Evolutionary conservation across 1,140 invertebrate genomes (phyloP).

Genomic region (Chrysopa pallens): DNA sequence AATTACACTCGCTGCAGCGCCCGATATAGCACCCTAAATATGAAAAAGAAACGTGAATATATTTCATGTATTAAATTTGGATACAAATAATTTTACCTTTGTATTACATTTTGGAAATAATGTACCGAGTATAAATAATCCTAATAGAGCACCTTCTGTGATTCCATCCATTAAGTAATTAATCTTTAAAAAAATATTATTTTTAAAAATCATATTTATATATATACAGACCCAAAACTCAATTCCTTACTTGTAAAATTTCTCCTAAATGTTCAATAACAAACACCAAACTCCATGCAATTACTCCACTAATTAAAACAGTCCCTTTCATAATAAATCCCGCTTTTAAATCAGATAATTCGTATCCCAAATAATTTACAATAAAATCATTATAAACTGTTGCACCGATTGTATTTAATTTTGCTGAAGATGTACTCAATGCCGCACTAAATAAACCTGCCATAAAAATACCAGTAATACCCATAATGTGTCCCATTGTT

Average conservation of each 20-base stretch:
- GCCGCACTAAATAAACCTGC: constrained; percentile 71
- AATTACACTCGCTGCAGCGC: constrained; percentile 24
- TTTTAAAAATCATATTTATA: constrained; percentile 44
- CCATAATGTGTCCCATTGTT: constrained; percentile 42
- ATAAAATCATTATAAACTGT: not conserved
- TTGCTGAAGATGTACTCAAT: constrained; percentile 69
- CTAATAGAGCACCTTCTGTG: constrained; percentile 62
- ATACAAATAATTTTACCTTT: constrained; percentile 12
- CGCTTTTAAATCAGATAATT: not conserved
- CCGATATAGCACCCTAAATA: constrained; percentile 44
- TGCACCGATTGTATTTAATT: constrained; percentile 68
- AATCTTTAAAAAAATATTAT: constrained; percentile 55
- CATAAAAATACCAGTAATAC: constrained; percentile 63
- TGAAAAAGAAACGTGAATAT: not conserved
- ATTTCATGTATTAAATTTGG: not conserved
- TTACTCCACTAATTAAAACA: no score
- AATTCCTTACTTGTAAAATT: constrained; percentile 15
- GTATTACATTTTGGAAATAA: constrained; percentile 40
- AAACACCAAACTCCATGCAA: constrained; percentile 1
- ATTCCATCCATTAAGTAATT: constrained; percentile 64
- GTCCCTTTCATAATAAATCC: no score
- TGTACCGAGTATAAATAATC: constrained; percentile 66
- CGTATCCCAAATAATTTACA: not conserved
- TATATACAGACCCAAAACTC: constrained; percentile 42
- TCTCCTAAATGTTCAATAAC: constrained; percentile 19